A percentile compares a stretch with the other conserved stretches of the same genome.
Evolutionary conservation across 2,113 vertebrate species (phyloP).

Genomic region (Uria aalge): DNA sequence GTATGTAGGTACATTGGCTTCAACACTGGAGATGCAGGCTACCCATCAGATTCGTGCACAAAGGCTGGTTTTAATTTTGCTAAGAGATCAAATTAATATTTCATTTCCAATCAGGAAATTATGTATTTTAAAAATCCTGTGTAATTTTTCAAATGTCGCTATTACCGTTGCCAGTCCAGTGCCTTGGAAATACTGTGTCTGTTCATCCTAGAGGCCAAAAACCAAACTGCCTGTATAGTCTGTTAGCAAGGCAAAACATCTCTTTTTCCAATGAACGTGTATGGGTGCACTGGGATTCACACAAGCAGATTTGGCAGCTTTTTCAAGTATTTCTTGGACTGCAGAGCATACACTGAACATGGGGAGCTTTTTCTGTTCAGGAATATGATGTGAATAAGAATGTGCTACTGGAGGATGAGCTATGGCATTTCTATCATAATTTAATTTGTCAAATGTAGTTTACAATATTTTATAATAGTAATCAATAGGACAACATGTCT

Average conservation of each 20-base stretch:
- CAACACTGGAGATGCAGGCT: not conserved
- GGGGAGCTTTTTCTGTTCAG: slow-evolving; percentile 8
- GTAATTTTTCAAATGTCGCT: not conserved
- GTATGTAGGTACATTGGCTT: rapidly evolving
- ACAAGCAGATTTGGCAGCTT: slow-evolving; percentile 46
- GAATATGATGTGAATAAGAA: slow-evolving; percentile 37
- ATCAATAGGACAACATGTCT: not conserved
- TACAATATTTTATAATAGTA: not conserved
- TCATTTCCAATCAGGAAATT: not conserved
- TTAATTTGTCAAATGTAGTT: not conserved
- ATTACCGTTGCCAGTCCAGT: not conserved
- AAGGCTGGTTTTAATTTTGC: not conserved
- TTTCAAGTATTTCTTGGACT: slow-evolving; percentile 51
- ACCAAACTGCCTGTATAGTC: slow-evolving; percentile 15
- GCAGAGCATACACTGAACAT: not conserved
- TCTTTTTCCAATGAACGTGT: slow-evolving; percentile 16
- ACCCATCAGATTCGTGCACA: not conserved
- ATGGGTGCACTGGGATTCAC: slow-evolving; percentile 14
- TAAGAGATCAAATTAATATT: not conserved
- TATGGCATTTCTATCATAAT: not conserved
- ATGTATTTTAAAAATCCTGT: not conserved
- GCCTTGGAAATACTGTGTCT: not conserved
- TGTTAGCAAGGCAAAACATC: slow-evolving; percentile 34
- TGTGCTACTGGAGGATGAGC: not conserved
- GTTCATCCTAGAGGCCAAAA: slow-evolving; percentile 22